These are phyloP conservation scores for Julus scandinavius DNA, from an alignment of 2,888 invertebrate species.

Conservation along the genomic window DNA sequence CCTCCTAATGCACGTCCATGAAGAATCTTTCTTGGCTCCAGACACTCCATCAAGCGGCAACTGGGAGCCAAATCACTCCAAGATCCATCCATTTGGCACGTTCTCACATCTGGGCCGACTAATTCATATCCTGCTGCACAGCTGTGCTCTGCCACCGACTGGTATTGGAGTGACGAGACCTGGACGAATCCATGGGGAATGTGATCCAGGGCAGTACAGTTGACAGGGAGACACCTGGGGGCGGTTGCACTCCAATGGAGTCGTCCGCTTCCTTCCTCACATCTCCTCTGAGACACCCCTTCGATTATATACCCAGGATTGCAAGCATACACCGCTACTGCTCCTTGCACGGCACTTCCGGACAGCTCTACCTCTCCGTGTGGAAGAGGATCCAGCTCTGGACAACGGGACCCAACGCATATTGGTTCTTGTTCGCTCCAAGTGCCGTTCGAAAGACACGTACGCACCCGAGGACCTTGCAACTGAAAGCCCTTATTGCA, in stretches of 20 bases:
- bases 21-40: conserved; percentile 62
- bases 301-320: conserved; percentile 57
- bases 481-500: conserved; percentile 62
- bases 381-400: conserved; percentile 56
- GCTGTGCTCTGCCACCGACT: conserved; percentile 56
- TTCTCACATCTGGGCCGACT: conserved; percentile 26
- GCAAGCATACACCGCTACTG: conserved; percentile 57
- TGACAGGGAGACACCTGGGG: conserved; percentile 62
- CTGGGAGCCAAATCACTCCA: conserved; percentile 68
- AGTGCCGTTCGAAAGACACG: conserved; percentile 62
- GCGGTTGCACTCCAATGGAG: conserved; percentile 62
- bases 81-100: conserved; percentile 71
- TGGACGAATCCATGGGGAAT: conserved; percentile 44
- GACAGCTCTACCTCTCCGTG: conserved; percentile 36
- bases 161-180: conserved; percentile 22
- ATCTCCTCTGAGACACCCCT: conserved; percentile 44
- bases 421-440: conserved; percentile 63
- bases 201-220: conserved; percentile 60
- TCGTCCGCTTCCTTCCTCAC: conserved; percentile 61
- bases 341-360: conserved; percentile 49
- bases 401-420: conserved; percentile 63
- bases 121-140: conserved; percentile 58
- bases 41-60: conserved; percentile 67
- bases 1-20: conserved; percentile 44
- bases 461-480: conserved; percentile 60